phyloP scores from a whole-genome alignment of 2,113 vertebrate species.

The Gymnocephalus cernua region DNA sequence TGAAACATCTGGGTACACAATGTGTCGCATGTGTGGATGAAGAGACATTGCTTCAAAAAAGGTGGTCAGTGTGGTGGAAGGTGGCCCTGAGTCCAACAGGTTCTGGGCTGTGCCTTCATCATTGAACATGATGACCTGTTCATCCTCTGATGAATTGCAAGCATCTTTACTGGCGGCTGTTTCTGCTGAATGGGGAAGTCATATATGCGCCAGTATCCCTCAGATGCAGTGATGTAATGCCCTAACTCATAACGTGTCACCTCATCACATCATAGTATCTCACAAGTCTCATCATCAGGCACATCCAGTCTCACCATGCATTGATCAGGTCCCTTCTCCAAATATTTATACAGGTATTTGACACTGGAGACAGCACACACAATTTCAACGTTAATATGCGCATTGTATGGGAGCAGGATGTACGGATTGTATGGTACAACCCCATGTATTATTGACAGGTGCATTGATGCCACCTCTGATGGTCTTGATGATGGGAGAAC shows the following conservation, averaged over 20 bases:
- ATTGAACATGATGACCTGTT: background rate
- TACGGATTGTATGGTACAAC: too few species aligned
- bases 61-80: background rate
- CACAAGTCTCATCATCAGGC: background rate
- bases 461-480: too few species aligned
- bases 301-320: background rate
- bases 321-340: background rate
- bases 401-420: too few species aligned
- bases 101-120: background rate
- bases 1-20: background rate
- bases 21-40: background rate
- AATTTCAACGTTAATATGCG: too few species aligned
- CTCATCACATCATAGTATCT: background rate
- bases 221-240: background rate
- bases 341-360: background rate
- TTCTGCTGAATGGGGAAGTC: background rate
- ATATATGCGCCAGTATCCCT: background rate
- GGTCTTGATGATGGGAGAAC: too few species aligned
- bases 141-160: background rate
- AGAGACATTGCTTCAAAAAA: background rate
- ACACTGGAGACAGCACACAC: background rate
- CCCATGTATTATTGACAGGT: too few species aligned
- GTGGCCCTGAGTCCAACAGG: background rate
- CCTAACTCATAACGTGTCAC: background rate
- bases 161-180: background rate